These are phyloP conservation scores for Elanoides forficatus DNA, from an alignment of 2,113 vertebrate species.

Conservation along the genomic window DNA sequence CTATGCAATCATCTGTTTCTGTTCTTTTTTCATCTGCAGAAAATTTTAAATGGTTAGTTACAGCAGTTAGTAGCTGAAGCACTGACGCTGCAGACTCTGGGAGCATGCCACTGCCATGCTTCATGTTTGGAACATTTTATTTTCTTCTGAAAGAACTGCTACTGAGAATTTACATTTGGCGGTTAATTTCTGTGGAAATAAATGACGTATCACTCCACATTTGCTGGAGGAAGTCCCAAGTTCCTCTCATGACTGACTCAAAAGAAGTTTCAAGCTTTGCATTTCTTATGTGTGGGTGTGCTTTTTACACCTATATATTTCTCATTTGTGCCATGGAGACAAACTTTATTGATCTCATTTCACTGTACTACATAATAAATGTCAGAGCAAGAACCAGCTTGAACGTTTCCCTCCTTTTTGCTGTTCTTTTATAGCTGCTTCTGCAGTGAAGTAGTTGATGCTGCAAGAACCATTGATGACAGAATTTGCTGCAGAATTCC, in stretches of 20 bases:
- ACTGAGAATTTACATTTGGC: not conserved
- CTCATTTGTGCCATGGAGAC: not conserved
- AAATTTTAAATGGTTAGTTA: not conserved
- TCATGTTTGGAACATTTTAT: not conserved
- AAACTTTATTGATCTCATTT: not conserved
- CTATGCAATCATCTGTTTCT: not conserved
- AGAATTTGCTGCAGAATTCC: not conserved
- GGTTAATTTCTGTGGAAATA: constrained; percentile 36
- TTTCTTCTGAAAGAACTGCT: not conserved
- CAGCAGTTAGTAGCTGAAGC: not conserved
- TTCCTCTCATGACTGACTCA: constrained; percentile 19
- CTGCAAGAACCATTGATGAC: not conserved
- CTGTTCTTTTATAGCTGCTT: not conserved
- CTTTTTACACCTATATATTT: not conserved
- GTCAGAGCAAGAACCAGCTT: not conserved
- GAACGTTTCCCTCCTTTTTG: not conserved
- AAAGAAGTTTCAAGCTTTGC: not conserved
- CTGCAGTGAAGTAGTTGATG: not conserved
- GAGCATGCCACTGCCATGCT: not conserved
- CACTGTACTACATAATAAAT: not conserved
- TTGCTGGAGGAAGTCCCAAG: constrained; percentile 2
- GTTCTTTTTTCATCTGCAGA: not conserved
- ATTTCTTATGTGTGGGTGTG: constrained; percentile 5
- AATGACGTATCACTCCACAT: not conserved
- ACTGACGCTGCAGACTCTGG: not conserved